phyloP scores from a whole-genome alignment of 2,113 vertebrate species.

The Onychorhynchus coronatus region DNA sequence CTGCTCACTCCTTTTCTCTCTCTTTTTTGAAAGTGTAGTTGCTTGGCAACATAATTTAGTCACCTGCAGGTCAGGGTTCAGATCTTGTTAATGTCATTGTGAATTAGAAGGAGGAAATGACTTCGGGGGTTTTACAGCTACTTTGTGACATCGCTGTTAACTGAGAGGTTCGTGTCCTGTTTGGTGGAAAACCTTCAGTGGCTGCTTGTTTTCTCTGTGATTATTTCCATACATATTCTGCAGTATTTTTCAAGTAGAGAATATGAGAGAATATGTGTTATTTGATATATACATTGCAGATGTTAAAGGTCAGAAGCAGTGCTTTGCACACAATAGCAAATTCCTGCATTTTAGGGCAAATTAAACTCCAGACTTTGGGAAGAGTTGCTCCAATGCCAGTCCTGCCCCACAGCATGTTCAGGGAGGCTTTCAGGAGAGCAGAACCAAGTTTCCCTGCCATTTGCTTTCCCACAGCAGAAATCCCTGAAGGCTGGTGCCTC shows the following conservation, averaged over 20 bases:
- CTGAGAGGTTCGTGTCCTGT: background rate
- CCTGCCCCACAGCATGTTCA: background rate
- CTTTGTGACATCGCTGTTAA: slow-evolving; percentile 46
- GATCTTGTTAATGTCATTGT: slow-evolving; percentile 65
- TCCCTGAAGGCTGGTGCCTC: background rate
- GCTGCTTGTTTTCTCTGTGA: background rate
- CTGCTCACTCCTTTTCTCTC: background rate
- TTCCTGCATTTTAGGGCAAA: slow-evolving; percentile 47
- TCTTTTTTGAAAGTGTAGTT: slow-evolving; percentile 25
- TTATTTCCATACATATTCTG: background rate
- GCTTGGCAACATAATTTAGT: slow-evolving; percentile 69
- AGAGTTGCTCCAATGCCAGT: background rate
- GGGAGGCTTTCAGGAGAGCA: background rate
- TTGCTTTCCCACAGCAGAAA: slow-evolving; percentile 5
- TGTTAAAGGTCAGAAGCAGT: slow-evolving; percentile 39
- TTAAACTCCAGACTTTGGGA: slow-evolving; percentile 25
- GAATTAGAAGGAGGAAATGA: slow-evolving; percentile 68
- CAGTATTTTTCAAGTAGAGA: background rate
- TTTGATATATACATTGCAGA: background rate
- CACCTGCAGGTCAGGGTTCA: slow-evolving; percentile 69
- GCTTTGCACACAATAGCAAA: slow-evolving; percentile 56
- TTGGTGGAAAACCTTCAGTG: background rate
- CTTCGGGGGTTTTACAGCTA: slow-evolving; percentile 49
- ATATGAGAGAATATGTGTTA: background rate
- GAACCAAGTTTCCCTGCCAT: background rate